These are phyloP conservation scores for Python bivittatus DNA, from an alignment of 2,113 vertebrate genomes.

Conservation along the genomic window DNA sequence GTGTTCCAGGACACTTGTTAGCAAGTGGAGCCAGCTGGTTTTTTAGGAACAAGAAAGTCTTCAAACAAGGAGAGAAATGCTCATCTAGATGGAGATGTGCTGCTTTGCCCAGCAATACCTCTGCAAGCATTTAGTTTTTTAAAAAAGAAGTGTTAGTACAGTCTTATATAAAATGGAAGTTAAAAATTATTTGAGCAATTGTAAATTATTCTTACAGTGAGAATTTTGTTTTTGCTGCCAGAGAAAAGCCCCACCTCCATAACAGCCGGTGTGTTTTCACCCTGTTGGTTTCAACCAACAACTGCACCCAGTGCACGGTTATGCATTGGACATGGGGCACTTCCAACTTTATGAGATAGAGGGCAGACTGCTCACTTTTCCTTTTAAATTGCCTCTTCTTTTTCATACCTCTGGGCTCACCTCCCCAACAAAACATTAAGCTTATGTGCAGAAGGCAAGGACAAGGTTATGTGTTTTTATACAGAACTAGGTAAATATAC, in stretches of 20 bases:
- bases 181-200: not conserved
- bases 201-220: accelerated
- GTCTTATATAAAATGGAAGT: not conserved
- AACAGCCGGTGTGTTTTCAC: not conserved
- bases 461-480: not conserved
- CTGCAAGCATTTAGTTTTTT: accelerated
- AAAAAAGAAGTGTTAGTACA: not conserved
- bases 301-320: not conserved
- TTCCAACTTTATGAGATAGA: not conserved
- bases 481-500: not conserved
- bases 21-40: not conserved
- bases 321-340: not conserved
- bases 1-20: not conserved
- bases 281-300: no score
- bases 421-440: not conserved
- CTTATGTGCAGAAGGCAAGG: not conserved
- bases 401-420: not conserved
- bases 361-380: not conserved
- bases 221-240: not conserved
- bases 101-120: not conserved
- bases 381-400: not conserved
- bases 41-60: accelerated
- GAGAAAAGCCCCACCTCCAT: not conserved
- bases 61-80: not conserved
- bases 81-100: not conserved